phyloP scores from a whole-genome alignment of 2,888 invertebrate species.

The Scelioninae gen. 1 region DNA sequence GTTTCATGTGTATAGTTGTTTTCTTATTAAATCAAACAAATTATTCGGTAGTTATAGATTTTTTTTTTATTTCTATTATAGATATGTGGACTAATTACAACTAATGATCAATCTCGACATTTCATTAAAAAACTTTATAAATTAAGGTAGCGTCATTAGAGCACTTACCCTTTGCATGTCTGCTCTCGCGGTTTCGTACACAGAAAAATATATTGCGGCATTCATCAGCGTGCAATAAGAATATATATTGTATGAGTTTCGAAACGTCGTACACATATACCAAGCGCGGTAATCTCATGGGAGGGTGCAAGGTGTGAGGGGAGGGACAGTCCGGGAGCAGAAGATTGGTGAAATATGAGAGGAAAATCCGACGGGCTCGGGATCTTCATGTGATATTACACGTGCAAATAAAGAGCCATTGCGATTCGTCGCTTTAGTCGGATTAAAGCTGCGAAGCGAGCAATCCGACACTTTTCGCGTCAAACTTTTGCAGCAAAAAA shows the following conservation, averaged over 20 bases:
- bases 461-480: slow-evolving; percentile 48
- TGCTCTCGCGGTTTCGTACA: slow-evolving; percentile 17
- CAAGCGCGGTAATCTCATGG: slow-evolving; percentile 51
- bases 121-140: slow-evolving; percentile 44
- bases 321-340: slow-evolving; percentile 28
- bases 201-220: slow-evolving; percentile 39
- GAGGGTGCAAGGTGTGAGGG: slow-evolving; percentile 14
- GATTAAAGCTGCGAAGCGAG: slow-evolving; percentile 60
- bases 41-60: too few relatives aligned
- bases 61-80: too few relatives aligned
- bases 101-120: slow-evolving; percentile 25
- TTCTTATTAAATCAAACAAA: too few relatives aligned
- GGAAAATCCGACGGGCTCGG: slow-evolving; percentile 66
- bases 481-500: slow-evolving; percentile 30
- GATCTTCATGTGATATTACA: slow-evolving; percentile 68
- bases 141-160: slow-evolving; percentile 33
- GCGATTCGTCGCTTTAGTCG: slow-evolving; percentile 63
- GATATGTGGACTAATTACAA: slow-evolving; percentile 15
- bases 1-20: too few relatives aligned
- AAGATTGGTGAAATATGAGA: slow-evolving; percentile 68
- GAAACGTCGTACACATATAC: slow-evolving; percentile 41
- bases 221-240: slow-evolving; percentile 58
- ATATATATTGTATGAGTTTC: slow-evolving; percentile 64
- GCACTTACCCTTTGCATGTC: not conserved
- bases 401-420: slow-evolving; percentile 69